Evolutionary conservation across 2,113 vertebrate species (phyloP).

Genomic region (Stegastes partitus): DNA sequence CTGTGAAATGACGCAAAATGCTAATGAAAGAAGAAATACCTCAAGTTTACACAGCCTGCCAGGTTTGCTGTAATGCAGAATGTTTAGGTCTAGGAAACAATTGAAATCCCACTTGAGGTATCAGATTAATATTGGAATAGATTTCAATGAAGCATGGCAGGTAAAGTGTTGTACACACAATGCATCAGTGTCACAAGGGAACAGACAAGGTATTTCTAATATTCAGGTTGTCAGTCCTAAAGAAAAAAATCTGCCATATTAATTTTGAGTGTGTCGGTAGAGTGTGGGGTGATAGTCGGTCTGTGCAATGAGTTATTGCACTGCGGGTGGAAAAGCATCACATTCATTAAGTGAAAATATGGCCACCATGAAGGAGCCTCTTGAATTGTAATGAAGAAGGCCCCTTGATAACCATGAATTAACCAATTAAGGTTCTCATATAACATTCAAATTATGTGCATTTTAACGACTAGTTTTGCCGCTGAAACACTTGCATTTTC

Average conservation of each 20-base stretch:
- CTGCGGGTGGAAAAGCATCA: constrained; percentile 43
- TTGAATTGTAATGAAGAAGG: constrained; percentile 74
- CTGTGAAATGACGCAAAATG: not conserved
- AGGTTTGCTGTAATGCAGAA: not conserved
- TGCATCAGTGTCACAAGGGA: constrained; percentile 13
- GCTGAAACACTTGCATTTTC: constrained; percentile 54
- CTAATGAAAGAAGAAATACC: not conserved
- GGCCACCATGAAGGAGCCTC: constrained; percentile 70
- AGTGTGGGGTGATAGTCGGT: constrained; percentile 15
- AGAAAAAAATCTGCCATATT: constrained; percentile 29
- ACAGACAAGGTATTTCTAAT: constrained; percentile 14
- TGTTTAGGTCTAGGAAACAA: not conserved
- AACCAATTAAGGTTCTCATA: constrained; percentile 77
- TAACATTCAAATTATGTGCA: constrained; percentile 79
- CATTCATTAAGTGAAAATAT: constrained; percentile 71
- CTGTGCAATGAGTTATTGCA: constrained; percentile 62
- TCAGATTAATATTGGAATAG: not conserved
- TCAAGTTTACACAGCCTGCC: not conserved
- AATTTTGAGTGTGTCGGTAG: constrained; percentile 37
- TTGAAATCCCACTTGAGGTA: not conserved
- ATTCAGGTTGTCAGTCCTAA: constrained; percentile 27
- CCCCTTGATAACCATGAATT: constrained; percentile 77
- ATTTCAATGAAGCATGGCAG: not conserved
- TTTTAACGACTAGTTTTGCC: constrained; percentile 73
- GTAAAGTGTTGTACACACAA: not conserved